Conservation (phyloP, 1,140 invertebrate species). For the Periplaneta americana region DNA sequence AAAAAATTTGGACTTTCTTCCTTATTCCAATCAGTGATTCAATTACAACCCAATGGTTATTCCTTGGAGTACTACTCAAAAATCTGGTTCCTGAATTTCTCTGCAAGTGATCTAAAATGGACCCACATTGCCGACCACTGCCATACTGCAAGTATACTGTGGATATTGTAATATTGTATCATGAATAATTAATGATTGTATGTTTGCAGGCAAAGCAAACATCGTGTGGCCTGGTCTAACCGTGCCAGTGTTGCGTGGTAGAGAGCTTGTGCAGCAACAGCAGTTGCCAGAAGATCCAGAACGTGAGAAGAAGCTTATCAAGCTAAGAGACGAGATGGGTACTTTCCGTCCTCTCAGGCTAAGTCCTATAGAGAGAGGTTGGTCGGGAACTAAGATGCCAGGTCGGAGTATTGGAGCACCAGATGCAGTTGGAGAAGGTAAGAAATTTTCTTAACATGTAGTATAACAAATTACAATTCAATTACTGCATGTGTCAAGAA, state of each 20-base stretch:
- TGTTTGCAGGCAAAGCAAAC: constrained; percentile 59
- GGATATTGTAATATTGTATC: too few relatives aligned
- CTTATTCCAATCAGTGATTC: too few relatives aligned
- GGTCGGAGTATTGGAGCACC: constrained; percentile 84
- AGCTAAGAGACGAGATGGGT: constrained; percentile 67
- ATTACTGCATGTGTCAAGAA: too few relatives aligned
- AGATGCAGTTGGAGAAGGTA: constrained; percentile 69
- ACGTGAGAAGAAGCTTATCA: constrained; percentile 59
- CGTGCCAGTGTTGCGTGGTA: constrained; percentile 70
- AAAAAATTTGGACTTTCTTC: too few relatives aligned
- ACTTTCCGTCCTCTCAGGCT: constrained; percentile 53
- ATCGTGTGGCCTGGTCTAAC: constrained; percentile 92
- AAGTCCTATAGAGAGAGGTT: constrained; percentile 80
- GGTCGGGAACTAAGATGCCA: constrained; percentile 73
- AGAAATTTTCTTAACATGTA: background rate
- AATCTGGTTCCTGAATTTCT: too few relatives aligned
- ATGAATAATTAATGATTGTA: too few relatives aligned
- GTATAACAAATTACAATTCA: background rate
- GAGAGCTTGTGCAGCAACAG: constrained; percentile 63
- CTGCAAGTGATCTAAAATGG: too few relatives aligned
- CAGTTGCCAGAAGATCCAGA: constrained; percentile 65
- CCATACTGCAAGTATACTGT: too few relatives aligned
- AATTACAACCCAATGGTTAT: too few relatives aligned
- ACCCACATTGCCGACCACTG: too few relatives aligned
- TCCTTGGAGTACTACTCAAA: too few relatives aligned